phyloP scores from a whole-genome alignment of 2,113 vertebrate species.

The Carlito syrichta region DNA sequence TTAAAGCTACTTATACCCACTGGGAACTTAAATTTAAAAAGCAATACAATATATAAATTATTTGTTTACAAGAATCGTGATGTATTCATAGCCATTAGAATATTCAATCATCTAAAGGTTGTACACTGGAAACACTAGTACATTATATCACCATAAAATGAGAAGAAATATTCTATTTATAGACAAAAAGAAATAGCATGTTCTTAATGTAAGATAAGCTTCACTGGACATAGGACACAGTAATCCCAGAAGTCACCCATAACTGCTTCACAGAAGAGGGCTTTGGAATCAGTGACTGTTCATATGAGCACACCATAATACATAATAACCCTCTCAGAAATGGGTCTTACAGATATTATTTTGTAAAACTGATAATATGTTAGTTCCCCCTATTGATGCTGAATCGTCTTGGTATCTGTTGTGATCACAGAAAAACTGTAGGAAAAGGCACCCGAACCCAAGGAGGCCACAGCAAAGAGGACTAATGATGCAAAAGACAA shows the following conservation, averaged over 20 bases:
- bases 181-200: neutral
- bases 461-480: neutral
- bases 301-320: neutral
- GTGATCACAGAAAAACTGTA: neutral
- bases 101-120: neutral
- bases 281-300: neutral
- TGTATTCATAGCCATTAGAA: neutral
- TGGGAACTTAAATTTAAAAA: neutral
- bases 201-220: neutral
- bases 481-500: too few species aligned
- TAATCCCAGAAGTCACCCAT: neutral
- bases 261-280: neutral
- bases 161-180: neutral
- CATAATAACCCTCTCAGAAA: neutral
- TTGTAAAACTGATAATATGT: neutral
- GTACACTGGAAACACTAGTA: neutral
- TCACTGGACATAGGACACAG: neutral
- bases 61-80: neutral
- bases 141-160: neutral
- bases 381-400: neutral
- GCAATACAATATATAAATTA: too few species aligned
- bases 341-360: neutral
- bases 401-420: neutral
- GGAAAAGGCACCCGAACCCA: constrained; percentile 6
- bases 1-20: neutral